Evolutionary conservation across 2,888 invertebrate species (phyloP).

Genomic region (Zelleria hepariella): DNA sequence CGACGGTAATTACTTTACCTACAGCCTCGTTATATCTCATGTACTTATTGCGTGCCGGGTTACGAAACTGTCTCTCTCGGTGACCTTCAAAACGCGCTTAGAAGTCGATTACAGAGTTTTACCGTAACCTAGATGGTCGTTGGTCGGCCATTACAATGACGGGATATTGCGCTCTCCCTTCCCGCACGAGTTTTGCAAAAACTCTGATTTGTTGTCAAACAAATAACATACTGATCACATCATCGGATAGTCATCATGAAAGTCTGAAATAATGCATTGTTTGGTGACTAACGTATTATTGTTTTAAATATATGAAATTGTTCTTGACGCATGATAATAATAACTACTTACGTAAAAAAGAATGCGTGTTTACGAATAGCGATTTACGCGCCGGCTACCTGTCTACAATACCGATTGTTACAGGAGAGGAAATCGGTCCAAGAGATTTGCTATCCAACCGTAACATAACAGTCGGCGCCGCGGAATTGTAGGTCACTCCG

Average conservation of each 20-base stretch:
- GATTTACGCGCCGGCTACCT: constrained; percentile 3
- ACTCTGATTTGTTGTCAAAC: background rate
- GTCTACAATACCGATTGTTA: constrained; percentile 13
- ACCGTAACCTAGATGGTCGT: constrained; percentile 7
- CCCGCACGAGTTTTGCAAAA: constrained; percentile 7
- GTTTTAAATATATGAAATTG: background rate
- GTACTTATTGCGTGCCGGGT: background rate
- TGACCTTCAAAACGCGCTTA: background rate
- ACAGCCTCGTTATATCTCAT: background rate
- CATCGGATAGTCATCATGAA: background rate
- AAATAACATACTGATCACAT: background rate
- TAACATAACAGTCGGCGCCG: constrained; percentile 40
- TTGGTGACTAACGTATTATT: background rate
- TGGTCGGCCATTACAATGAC: constrained; percentile 11
- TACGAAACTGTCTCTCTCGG: background rate
- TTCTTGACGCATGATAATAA: background rate
- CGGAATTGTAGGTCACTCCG: constrained; percentile 27
- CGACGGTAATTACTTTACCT: background rate
- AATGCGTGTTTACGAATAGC: background rate
- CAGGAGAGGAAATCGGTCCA: constrained; percentile 21
- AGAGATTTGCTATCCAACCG: constrained; percentile 33
- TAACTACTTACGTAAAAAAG: background rate
- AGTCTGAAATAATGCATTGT: background rate
- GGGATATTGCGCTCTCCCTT: constrained; percentile 15
- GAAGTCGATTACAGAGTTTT: constrained; percentile 3